Conservation (phyloP, 2,888 invertebrate genomes). For the Drosophila borealis region DNA sequence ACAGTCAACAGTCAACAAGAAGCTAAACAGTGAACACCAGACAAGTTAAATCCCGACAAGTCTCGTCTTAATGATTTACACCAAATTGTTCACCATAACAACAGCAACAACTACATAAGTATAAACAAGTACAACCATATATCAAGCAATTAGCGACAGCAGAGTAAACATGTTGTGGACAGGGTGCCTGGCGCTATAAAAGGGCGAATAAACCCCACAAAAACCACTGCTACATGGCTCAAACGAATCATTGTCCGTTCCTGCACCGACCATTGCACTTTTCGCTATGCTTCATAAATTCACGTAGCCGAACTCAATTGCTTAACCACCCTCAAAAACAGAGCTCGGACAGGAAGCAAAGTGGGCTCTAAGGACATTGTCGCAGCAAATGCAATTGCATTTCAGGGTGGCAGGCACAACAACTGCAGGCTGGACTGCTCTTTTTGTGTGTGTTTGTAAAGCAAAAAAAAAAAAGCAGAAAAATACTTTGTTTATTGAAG, state of each 20-base stretch:
- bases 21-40: not conserved
- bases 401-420: slow-evolving; percentile 8
- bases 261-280: slow-evolving; percentile 62
- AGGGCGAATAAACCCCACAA: slow-evolving; percentile 16
- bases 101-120: slow-evolving; percentile 36
- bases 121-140: slow-evolving; percentile 53
- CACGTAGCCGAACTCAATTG: slow-evolving; percentile 61
- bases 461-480: slow-evolving; percentile 1
- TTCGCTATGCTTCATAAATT: slow-evolving; percentile 72
- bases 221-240: slow-evolving; percentile 30
- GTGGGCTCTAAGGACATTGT: slow-evolving; percentile 40
- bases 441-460: slow-evolving; percentile 23
- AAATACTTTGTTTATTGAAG: slow-evolving; percentile 57
- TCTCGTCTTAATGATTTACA: slow-evolving; percentile 42
- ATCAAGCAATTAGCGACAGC: slow-evolving; percentile 76
- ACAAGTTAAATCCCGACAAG: slow-evolving; percentile 43
- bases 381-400: slow-evolving; percentile 56
- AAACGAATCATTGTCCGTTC: slow-evolving; percentile 30
- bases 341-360: not conserved
- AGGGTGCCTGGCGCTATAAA: slow-evolving; percentile 6
- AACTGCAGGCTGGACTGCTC: slow-evolving; percentile 35
- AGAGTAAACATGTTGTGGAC: slow-evolving; percentile 59
- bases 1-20: slow-evolving; percentile 23
- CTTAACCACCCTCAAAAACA: slow-evolving; percentile 54
- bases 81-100: slow-evolving; percentile 62